phyloP scores from a whole-genome alignment of 2,888 invertebrate genomes.

The Dromius quadrimaculatus region DNA sequence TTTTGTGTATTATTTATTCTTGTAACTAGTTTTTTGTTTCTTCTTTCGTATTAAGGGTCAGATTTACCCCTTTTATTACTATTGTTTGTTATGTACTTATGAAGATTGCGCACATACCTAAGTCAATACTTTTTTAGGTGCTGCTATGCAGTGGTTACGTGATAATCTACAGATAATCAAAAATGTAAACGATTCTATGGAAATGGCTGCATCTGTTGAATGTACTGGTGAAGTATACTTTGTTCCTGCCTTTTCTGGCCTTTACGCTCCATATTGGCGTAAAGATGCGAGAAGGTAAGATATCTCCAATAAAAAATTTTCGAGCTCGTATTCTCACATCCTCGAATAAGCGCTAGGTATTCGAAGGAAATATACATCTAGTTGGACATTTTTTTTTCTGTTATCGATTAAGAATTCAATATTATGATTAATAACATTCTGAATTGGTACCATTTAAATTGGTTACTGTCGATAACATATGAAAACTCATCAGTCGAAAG shows the following conservation, averaged over 20 bases:
- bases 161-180: conserved; percentile 85
- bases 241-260: conserved; percentile 97
- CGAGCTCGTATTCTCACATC: no score
- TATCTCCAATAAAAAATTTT: no score
- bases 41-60: neutral
- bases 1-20: neutral
- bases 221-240: conserved; percentile 87
- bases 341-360: no score
- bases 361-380: no score
- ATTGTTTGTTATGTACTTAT: neutral
- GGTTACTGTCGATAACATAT: no score
- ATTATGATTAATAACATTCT: no score
- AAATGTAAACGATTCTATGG: conserved; percentile 76
- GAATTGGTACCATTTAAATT: no score
- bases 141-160: conserved; percentile 89
- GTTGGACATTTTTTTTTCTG: no score
- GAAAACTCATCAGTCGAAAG: no score
- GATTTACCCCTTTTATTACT: no score
- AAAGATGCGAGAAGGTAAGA: conserved; percentile 67
- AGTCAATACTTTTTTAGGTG: conserved; percentile 68
- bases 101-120: neutral
- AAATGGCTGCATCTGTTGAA: conserved; percentile 72
- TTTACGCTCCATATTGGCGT: conserved; percentile 97
- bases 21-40: neutral
- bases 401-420: no score